phyloP scores from a whole-genome alignment of 2,888 invertebrate species.

The Leptogaster cylindrica region DNA sequence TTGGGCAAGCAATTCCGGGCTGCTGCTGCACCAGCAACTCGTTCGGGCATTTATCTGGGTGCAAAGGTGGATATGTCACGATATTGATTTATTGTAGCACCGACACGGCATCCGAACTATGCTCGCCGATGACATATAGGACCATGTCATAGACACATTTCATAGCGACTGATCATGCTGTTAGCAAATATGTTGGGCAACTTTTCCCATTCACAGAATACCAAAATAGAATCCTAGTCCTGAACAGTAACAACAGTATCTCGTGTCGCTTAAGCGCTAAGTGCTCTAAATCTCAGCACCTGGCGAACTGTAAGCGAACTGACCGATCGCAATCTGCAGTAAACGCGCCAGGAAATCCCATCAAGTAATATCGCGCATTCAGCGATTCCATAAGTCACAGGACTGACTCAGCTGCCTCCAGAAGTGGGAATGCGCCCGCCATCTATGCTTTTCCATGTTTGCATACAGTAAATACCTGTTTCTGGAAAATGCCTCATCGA shows the following conservation, averaged over 20 bases:
- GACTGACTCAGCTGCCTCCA: slow-evolving; percentile 18
- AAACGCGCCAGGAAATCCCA: slow-evolving; percentile 10
- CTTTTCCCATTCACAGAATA: too few species aligned
- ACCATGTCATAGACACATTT: not conserved
- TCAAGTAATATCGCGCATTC: not conserved
- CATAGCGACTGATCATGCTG: slow-evolving; percentile 4
- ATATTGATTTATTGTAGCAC: slow-evolving; percentile 12
- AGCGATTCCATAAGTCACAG: slow-evolving; percentile 6
- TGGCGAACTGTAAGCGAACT: too few species aligned
- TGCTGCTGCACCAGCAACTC: slow-evolving; percentile 17
- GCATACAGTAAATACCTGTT: slow-evolving; percentile 23
- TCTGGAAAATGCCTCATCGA: slow-evolving; percentile 4
- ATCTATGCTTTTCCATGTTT: slow-evolving; percentile 12
- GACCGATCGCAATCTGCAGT: slow-evolving; percentile 2
- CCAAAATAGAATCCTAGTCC: too few species aligned
- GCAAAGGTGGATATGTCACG: slow-evolving; percentile 25
- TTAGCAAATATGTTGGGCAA: not conserved
- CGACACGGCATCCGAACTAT: not conserved
- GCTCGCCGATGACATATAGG: not conserved
- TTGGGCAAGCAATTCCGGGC: slow-evolving; percentile 20
- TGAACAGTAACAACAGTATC: too few species aligned
- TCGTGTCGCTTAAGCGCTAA: too few species aligned
- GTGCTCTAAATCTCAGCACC: too few species aligned
- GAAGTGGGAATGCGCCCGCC: slow-evolving; percentile 24
- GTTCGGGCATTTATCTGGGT: slow-evolving; percentile 1